Evolutionary conservation across 2,113 vertebrate genomes (phyloP).

Genomic region (Embiotoca jacksoni): DNA sequence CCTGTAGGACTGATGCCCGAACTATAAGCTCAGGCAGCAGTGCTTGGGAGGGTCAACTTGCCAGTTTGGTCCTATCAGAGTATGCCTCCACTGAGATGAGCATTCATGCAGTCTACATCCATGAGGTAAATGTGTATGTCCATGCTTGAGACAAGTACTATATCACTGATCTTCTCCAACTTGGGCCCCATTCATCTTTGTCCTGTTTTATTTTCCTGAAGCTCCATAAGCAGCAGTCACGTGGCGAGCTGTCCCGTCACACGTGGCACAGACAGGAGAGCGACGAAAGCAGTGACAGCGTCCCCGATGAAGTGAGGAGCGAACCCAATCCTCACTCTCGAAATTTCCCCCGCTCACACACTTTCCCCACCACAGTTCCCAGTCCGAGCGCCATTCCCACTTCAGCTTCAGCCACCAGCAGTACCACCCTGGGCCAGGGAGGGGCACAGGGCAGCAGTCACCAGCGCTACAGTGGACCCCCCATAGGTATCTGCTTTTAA

Average conservation of each 20-base stretch:
- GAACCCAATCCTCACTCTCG: constrained; percentile 67
- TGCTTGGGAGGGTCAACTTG: constrained; percentile 95
- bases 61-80: constrained; percentile 95
- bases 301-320: constrained; percentile 87
- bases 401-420: constrained; percentile 64
- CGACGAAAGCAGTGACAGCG: constrained; percentile 94
- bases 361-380: constrained; percentile 89
- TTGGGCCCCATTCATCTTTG: background rate
- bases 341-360: constrained; percentile 90
- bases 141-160: background rate
- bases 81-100: constrained; percentile 99
- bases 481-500: constrained; percentile 81
- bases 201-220: constrained; percentile 56
- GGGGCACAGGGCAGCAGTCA: constrained; percentile 86
- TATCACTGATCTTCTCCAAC: background rate
- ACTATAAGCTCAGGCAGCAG: constrained; percentile 96
- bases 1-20: constrained; percentile 88
- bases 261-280: constrained; percentile 97
- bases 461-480: constrained; percentile 84
- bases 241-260: constrained; percentile 90
- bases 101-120: constrained; percentile 97
- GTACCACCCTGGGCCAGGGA: constrained; percentile 71
- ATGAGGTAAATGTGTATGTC: constrained; percentile 87
- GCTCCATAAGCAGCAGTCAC: constrained; percentile 96
- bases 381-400: constrained; percentile 69